Evolutionary conservation across 2,888 invertebrate species (phyloP).

Genomic region (Neoitamus cyanurus): DNA sequence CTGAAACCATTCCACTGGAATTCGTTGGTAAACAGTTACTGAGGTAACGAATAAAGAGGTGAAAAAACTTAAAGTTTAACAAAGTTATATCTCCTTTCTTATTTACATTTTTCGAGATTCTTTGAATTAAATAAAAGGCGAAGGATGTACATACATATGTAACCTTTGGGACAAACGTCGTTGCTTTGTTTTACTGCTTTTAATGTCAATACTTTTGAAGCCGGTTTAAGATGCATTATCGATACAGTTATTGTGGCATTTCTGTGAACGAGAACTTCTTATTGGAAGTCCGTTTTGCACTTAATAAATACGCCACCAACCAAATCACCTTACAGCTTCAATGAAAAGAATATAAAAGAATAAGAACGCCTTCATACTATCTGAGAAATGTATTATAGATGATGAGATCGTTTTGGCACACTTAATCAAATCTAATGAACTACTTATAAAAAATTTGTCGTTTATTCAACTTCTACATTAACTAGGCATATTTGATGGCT

Average conservation of each 20-base stretch:
- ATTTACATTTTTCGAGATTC: background rate
- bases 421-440: no score
- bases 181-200: background rate
- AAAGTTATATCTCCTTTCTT: background rate
- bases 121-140: background rate
- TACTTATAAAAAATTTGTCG: no score
- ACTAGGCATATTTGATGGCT: no score
- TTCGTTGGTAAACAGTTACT: conserved; percentile 26
- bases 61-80: background rate
- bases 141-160: background rate
- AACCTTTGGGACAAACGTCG: background rate
- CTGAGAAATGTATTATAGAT: no score
- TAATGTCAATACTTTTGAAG: background rate
- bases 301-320: background rate
- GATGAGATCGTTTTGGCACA: no score
- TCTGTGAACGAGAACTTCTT: background rate
- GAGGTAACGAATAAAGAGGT: background rate
- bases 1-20: conserved; percentile 38
- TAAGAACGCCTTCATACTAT: background rate
- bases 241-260: background rate
- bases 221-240: no score
- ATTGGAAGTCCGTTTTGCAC: no score
- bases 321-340: background rate
- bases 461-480: no score
- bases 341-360: background rate